Base-by-base conservation (phyloP, 2,888 invertebrate genomes). In the Phorcus lineatus region DNA sequence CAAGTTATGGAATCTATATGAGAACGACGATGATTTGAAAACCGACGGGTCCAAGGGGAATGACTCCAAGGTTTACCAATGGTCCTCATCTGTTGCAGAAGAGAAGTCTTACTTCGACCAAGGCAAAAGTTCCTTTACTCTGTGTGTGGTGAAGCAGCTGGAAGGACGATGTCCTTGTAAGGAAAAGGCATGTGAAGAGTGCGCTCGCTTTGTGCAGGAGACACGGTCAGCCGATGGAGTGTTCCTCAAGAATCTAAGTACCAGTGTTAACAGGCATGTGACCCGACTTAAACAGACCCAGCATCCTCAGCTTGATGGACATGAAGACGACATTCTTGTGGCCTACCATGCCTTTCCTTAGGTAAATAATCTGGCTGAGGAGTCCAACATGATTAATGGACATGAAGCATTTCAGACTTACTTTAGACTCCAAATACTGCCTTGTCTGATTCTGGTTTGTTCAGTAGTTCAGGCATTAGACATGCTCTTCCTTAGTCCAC, bases 1-100 rank as follows among this genome's bases (percentile, higher is more conserved):
- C 17, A 74, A 74, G 52, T 52, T 74, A 53, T 74, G 74, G 74
- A 74, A 52, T 52, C 52, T 74, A n/a, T 17, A 47, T 9, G 47
- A 47, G 6, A 7, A 47, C 7, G 47, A 47, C 11, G 47, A 47
- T 13, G 47, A 47, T 13, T 13, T 19, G n/a, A 4, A 47, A 6
- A 52, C 19, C 0, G 74, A 52, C 22, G 74, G 52, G 1, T n/a
- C 47, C 22, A 52, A 74, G 19, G 52, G 52, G 11, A 52, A 52
- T 17, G 70, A 74, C 62, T n/a, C 62, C 9, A 28, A 28, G 3
- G 28, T 7, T 13, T 62, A 22, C 62, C 62, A 62, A n/a, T 62
- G 62, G 62, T 62, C 62, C 2, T 62, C 62, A 11, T 62, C 28
- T 16, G 28, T 22, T 16, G 28, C 13, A 28, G 9, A 62, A 3